A percentile compares a stretch with the other conserved stretches of the same genome.
Evolutionary conservation across 2,113 vertebrate species (phyloP).

Genomic region (Indicator indicator): DNA sequence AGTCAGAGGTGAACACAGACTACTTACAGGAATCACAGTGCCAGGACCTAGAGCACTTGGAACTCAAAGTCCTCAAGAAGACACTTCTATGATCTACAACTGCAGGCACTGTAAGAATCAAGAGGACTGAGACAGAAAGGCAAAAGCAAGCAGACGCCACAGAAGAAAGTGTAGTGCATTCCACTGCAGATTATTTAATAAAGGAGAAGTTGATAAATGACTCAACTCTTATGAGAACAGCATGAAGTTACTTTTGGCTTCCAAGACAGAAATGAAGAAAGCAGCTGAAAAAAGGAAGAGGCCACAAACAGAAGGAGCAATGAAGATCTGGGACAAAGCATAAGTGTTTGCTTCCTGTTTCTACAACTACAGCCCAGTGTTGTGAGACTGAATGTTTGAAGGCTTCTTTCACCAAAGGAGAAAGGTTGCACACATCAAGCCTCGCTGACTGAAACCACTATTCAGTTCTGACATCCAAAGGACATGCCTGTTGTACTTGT

Average conservation of each 20-base stretch:
- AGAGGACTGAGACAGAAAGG: not conserved
- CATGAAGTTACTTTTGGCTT: constrained; percentile 20
- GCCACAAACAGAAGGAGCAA: not conserved
- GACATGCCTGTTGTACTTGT: not conserved
- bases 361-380: not conserved
- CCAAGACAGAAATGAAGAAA: constrained; percentile 34
- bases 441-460: not conserved
- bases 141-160: not conserved
- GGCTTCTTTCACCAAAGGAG: not conserved
- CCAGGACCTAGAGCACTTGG: not conserved
- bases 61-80: not conserved
- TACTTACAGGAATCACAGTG: not conserved
- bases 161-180: constrained; percentile 10
- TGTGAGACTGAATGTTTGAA: not conserved
- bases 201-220: constrained; percentile 4
- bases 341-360: constrained; percentile 35
- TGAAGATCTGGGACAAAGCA: constrained; percentile 1
- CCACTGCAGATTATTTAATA: constrained; percentile 32
- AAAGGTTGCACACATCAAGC: not conserved
- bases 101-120: not conserved
- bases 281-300: constrained; percentile 35
- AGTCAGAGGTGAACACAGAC: not conserved
- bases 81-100: not conserved
- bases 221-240: constrained; percentile 15
- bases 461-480: not conserved